Base-by-base conservation (phyloP, 2,797 vertebrate genomes). In the Crocodylus rhombifer region DNA sequence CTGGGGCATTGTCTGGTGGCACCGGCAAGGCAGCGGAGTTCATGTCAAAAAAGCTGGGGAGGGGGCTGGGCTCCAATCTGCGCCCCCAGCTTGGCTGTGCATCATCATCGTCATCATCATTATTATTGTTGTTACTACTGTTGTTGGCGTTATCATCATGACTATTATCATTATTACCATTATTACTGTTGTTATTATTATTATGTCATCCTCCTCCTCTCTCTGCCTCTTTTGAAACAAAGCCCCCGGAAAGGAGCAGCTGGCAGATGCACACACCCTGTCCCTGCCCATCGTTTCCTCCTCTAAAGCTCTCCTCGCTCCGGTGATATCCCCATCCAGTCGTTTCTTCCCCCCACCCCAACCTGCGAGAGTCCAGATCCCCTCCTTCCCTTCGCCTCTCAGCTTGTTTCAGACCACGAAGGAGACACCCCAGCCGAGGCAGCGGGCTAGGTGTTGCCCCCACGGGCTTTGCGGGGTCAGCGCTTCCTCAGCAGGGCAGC, bases 191-290 rank as follows among this genome's bases (percentile, higher is more conserved):
- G 10, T 51, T 51, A 51, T 51, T 51, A 51, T 51, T 11, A 51
- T 51, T 51, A 11, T 51, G 10, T 51, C 42, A 51, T 51, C 42
- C 10, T 51, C 42, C 10, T 51, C 73, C 78, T 60, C 9, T 87
- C 69, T 63, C n/a, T 86, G 84, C 69, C 36, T 77, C 77, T 63
- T 8, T 91, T 8, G 33, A 82, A 96, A 95, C 94, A 94, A 95
- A 95, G 96, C 89, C 82, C 30, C 55, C 87, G 91, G 64, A 8
- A 71, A 75, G 84, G 82, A 84, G 10, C 78, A 86, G 81, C 84
- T 84, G 90, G 65, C 6, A 10, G 51, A 77, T 77, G 60, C 58
- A 75, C 58, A 75, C 77, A 77, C 26, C 17, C 84, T 12, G 18
- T 55, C 55, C 75, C 5, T 51, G 42, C 42, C 42, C 42, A 51